These are phyloP conservation scores for Eilema caniola DNA, from an alignment of 2,888 invertebrate genomes.

Conservation along the genomic window DNA sequence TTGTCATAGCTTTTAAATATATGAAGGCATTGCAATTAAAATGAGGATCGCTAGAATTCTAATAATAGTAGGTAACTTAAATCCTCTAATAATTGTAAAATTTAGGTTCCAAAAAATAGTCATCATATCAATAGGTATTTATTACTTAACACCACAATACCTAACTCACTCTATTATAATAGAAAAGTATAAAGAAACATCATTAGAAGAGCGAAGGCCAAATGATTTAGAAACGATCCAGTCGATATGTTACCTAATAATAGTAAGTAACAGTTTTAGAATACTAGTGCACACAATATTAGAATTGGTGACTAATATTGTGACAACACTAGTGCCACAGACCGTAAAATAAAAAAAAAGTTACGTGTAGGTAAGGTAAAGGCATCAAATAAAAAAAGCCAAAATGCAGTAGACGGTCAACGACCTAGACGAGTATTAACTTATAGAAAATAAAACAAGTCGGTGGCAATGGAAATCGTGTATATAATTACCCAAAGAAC, in stretches of 20 bases:
- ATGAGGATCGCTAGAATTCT: no score
- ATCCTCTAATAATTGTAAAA: no score
- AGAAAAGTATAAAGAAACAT: neutral
- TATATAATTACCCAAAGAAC: neutral
- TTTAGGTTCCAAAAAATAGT: neutral
- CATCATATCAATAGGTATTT: neutral
- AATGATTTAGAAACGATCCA: neutral
- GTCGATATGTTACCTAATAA: neutral
- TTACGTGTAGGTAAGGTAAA: constrained; percentile 56
- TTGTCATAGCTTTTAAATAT: no score
- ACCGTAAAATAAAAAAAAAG: constrained; percentile 68
- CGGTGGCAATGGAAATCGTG: neutral
- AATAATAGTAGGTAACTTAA: no score
- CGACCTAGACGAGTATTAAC: constrained; percentile 50
- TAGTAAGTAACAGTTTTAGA: neutral
- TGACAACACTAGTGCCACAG: constrained; percentile 72
- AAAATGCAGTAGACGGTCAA: constrained; percentile 63
- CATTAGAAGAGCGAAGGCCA: neutral
- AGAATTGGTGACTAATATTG: constrained; percentile 70
- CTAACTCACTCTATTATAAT: neutral
- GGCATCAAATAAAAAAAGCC: constrained; percentile 31
- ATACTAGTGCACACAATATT: constrained; percentile 36
- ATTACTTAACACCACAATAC: neutral
- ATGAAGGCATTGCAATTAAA: no score
- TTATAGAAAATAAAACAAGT: neutral